phyloP scores from a whole-genome alignment of 2,888 invertebrate genomes.

The Drosophila neutralis region DNA sequence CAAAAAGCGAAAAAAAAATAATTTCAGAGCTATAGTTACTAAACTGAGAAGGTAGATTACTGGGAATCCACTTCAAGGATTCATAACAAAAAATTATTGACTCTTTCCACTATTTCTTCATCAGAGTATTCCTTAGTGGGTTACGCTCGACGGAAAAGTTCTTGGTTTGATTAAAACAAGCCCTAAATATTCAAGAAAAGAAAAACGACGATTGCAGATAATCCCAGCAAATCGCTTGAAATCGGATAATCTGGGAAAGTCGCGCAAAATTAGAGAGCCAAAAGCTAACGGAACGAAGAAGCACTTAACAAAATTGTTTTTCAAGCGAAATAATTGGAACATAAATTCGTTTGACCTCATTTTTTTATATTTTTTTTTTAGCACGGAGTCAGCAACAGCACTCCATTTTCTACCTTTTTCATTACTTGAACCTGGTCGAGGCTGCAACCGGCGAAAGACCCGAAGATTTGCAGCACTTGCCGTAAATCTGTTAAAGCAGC shows the following conservation, averaged over 20 bases:
- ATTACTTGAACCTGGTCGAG: constrained; percentile 37
- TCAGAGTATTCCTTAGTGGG: background rate
- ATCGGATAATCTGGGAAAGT: constrained; percentile 17
- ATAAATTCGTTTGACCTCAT: constrained; percentile 55
- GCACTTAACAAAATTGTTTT: constrained; percentile 55
- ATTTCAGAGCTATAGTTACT: background rate
- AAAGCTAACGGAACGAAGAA: constrained; percentile 34
- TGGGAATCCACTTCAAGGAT: background rate
- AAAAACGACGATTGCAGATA: constrained; percentile 10
- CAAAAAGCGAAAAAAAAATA: too few species aligned
- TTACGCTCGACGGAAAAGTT: background rate
- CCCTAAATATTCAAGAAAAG: constrained; percentile 1
- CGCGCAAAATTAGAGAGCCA: constrained; percentile 1
- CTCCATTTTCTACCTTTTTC: constrained; percentile 13
- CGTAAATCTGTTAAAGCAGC: constrained; percentile 54
- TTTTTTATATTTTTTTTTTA: constrained; percentile 1
- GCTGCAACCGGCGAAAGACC: constrained; percentile 2
- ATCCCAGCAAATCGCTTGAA: constrained; percentile 11
- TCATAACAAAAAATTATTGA: background rate
- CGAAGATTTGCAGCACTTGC: constrained; percentile 38
- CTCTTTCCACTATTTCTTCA: background rate
- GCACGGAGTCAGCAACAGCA: constrained; percentile 20
- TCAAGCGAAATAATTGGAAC: constrained; percentile 54
- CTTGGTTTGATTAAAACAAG: constrained; percentile 8
- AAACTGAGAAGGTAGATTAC: background rate